Base-by-base conservation (phyloP, 1,140 invertebrate genomes). In the Drosophila carrolli region DNA sequence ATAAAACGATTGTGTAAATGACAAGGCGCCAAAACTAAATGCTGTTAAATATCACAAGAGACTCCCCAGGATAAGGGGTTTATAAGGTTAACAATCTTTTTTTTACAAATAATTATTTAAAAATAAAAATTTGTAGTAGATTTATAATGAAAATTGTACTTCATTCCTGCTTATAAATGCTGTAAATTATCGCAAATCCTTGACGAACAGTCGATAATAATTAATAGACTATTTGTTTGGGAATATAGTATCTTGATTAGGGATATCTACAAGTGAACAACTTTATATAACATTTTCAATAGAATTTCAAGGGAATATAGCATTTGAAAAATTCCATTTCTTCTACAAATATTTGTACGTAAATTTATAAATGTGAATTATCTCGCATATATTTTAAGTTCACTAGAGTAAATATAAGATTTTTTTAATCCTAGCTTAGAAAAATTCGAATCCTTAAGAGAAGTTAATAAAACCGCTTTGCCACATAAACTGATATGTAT, bases 1-100 rank as follows among this genome's bases (percentile, higher is more conserved):
- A 38, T 54, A 54, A 40, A 48, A 19, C n/a, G 13, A 71, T 43
- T 60, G 19, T 35, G 27, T 32, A 48, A 46, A 14, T 23, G 44
- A 55, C 29, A 41, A 53, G 27, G 13, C n/a, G 14, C 10, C 5
- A 41, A 51, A 9, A 14, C 8, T 16, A 27, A 63, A 37, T 57
- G 1, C 6, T 23, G 16, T 10, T 29, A 10, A 43, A 43, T 14
- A 44, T 44, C 41, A 4, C 23, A 23, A 23, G 23, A 23, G 1
- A 19, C 19, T 19, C 14, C 2, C 0, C 2, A 43, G 4, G 16
- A 4, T 16, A 8, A 16, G 41, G 14, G 1, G 8, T 16, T 9
- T 6, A 29, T 10, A 48, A 29, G 13, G 7, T n/a, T 29, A 5
- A 5, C 0, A 35, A 47, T 46, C 19, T 19, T 19, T 9, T n/a